Percentiles rank a stretch among this genome's conserved stretches.
These are phyloP conservation scores for Cydia strobilella DNA, from an alignment of 1,140 invertebrate genomes.

Conservation along the genomic window DNA sequence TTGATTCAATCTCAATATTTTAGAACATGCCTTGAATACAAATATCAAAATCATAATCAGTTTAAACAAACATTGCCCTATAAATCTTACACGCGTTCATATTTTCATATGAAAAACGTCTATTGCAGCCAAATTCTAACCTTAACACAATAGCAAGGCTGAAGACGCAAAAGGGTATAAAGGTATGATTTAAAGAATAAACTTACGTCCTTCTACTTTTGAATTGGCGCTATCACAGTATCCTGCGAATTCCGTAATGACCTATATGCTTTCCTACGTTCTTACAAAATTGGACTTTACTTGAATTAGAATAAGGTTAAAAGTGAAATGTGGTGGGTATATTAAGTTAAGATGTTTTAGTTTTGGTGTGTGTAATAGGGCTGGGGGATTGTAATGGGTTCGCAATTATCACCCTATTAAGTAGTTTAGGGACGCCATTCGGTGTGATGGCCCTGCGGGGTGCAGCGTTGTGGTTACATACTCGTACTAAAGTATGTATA, in stretches of 20 bases:
- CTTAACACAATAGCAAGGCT: background rate
- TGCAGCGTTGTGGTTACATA: constrained; percentile 6
- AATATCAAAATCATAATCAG: constrained; percentile 15
- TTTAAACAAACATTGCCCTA: constrained; percentile 23
- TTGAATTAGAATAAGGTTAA: background rate
- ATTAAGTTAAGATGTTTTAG: background rate
- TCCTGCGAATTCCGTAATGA: background rate
- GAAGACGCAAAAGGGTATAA: background rate
- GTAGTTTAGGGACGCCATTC: constrained; percentile 56
- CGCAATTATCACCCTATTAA: constrained; percentile 71
- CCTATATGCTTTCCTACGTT: background rate
- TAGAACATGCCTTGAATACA: background rate
- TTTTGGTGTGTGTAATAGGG: background rate
- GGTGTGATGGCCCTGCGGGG: constrained; percentile 49
- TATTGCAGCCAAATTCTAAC: background rate
- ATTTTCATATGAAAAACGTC: background rate
- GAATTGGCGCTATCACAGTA: background rate
- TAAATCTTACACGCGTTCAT: constrained; percentile 13
- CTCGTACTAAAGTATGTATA: background rate
- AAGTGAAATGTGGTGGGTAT: background rate
- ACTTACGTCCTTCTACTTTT: background rate
- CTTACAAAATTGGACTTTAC: background rate
- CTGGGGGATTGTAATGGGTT: constrained; percentile 48
- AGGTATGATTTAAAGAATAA: background rate
- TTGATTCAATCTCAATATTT: too few species aligned